Evolutionary conservation across 2,888 invertebrate genomes (phyloP), one percentile per base, ranked within the genome.

Genomic region (Scrobipalpa costella): DNA sequence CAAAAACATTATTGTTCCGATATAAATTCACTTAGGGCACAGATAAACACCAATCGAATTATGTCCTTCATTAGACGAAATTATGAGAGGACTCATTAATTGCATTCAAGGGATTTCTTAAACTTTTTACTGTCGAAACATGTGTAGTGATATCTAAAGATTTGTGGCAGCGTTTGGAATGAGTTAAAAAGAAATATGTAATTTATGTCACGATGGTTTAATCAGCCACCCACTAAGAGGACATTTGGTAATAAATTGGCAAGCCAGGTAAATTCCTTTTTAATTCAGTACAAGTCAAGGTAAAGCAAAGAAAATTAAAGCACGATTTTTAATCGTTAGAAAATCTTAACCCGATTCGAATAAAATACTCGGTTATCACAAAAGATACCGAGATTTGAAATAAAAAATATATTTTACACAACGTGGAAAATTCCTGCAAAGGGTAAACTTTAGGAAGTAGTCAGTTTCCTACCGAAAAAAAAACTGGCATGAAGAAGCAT

Each of bases 1-100:
- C 72, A 72, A 77, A 27, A 83, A 76, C 80, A 84, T 87, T 85
- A 85, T 82, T 81, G 77, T 75, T 64, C 65, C 62, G 84, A 88
- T 86, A 83, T 75, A 81, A 83, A 79, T 78, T 78, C 87, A 88
- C 88, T 89, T 85, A 86, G 68, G 74, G 68, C 68, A 64, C 69
- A 76, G 88, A 89, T 88, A 88, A 76, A 27, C 72, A 69, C 73
- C 76, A 83, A 88, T 88, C 83, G 75, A 88, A 89, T 88, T 89
- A 88, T 83, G 79, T 81, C 71, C 69, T 83, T 86, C 83, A 83
- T 85, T 85, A 82, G 70, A 60, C 67, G 64, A 66, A 71, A 73
- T 80, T 79, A 74, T 71, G 40, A 34, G 64, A 21, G n/a, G 47
- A 44, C 27, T 44, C 65, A 47, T 33, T 66, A 67, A 66, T 49